Base-by-base conservation (phyloP, 2,113 vertebrate genomes). In the Carollia perspicillata region DNA sequence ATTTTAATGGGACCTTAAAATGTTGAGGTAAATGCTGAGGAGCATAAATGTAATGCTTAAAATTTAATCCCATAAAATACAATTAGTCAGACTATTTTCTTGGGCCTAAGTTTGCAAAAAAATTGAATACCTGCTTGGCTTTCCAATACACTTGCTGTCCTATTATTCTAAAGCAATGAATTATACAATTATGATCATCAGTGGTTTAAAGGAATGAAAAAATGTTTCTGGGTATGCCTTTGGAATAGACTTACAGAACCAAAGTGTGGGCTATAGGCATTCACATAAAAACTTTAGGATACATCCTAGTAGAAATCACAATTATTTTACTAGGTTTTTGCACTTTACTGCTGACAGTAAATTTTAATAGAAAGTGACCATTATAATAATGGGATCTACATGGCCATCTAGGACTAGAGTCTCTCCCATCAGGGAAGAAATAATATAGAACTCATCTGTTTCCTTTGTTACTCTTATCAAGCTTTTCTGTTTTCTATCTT, bases 171-270 rank as follows among this genome's bases (percentile, higher is more conserved):
- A 92, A 83, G 58, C 17, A 47, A 28, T 55, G 53, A 66, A 37
- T 26, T 28, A 51, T 60, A 23, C 84, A 78, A 22, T 94, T 95
- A 95, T 68, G 58, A 30, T 8, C 83, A 22, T 83, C 58, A 66
- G n/a, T 84, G 53, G 44, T 47, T 87, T 81, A 51, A 18, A 84
- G 12, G 71, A 93, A 80, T 33, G 7, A 37, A 60, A 86, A 53
- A 85, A 11, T 0, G 14, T 95, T 94, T 96, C 77, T 93, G 6
- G 86, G 53, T 88, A 51, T 20, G 89, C 79, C 96, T 37, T 35
- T 55, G 58, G 42, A 93, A 40, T 16, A 49, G 77, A 89, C n/a
- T 90, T 68, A 51, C 12, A 89, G 79, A 77, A 94, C 95, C 3
- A 71, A 68, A 68, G 28, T 33, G 5, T 44, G 2, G 47, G 3